Evolutionary conservation across 2,113 vertebrate species (phyloP), one percentile per base, ranked within the genome.

Genomic region (Elachura formosa): DNA sequence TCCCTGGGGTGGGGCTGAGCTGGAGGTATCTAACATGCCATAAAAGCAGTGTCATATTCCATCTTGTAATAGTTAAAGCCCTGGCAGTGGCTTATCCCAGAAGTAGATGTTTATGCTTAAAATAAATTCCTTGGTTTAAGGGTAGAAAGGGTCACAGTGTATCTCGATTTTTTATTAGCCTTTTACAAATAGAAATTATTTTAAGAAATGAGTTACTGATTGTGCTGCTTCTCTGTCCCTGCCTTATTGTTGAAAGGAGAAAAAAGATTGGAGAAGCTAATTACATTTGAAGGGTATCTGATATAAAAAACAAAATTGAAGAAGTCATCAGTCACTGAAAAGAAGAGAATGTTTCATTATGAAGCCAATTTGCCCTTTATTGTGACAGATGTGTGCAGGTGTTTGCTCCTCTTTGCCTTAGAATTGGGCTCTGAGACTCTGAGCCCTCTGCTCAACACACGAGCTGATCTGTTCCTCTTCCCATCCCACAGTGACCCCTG

Each of bases 351-450:
- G 45, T 80, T 82, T 68, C 73, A 71, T 91, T 90, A 63, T 43
- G 73, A 90, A 94, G 71, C 17, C 34, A 66, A 36, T 96, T 90
- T 95, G 34, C 34, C 23, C 80, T 87, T 93, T 83, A 83, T n/a
- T 87, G 85, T 90, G 83, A 66, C 33, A 61, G 89, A 93, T 10
- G 2, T 54, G 48, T 31, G 36, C 71, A 80, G 55, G 45, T 68
- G 59, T 69, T 76, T 62, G 15, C 74, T 66, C 61, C 48, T n/a
- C 38, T 18, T 0, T 49, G 24, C 6, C 4, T 31, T n/a, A 19
- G 54, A 28, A 48, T 8, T 59, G 3, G 4, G 71, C 54, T 66
- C n/a, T 11, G 24, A 68, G 62, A 8, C 11, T 79, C 82, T 18
- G 41, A 56, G 86, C 15, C n/a, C 67, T 49, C 23, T 45, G 72